Percentiles rank a stretch among this genome's conserved stretches.
Conservation (phyloP, 2,888 invertebrate genomes). For the Andricus quercusramuli region DNA sequence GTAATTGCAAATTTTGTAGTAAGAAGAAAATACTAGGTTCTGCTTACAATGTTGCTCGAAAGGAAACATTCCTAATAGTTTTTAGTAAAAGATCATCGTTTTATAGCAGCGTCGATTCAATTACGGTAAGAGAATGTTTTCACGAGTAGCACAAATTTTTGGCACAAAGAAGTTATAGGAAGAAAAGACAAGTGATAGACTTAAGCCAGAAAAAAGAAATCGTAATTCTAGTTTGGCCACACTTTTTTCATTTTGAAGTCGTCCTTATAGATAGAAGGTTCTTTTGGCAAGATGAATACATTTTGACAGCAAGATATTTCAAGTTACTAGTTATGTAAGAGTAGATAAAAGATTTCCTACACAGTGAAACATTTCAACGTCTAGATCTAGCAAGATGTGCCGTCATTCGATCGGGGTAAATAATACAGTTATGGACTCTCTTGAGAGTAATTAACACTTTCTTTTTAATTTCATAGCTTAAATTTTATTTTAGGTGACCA, state of each 20-base stretch:
- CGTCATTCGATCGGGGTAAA: neutral
- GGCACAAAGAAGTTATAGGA: conserved; percentile 45
- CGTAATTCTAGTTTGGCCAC: conserved; percentile 34
- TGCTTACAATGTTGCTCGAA: neutral
- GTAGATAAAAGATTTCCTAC: conserved; percentile 30
- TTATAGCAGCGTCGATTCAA: conserved; percentile 38
- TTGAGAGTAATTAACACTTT: neutral
- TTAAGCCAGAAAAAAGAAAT: conserved; percentile 41
- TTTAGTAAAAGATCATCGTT: neutral
- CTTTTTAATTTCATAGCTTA: neutral
- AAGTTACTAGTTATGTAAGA: conserved; percentile 14
- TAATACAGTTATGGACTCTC: conserved; percentile 16
- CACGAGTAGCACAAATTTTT: conserved; percentile 36
- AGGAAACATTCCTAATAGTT: neutral
- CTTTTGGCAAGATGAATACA: conserved; percentile 34
- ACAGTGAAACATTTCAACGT: conserved; percentile 33
- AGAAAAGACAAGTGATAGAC: conserved; percentile 42
- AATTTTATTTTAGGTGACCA: neutral
- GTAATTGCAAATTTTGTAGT: neutral
- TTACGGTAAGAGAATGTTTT: conserved; percentile 38
- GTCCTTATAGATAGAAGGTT: conserved; percentile 25
- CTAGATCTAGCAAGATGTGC: conserved; percentile 9
- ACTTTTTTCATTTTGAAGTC: neutral
- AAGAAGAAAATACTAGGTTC: neutral
- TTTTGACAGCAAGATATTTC: conserved; percentile 36